phyloP scores from a whole-genome alignment of 2,113 vertebrate genomes.

The Menura novaehollandiae region DNA sequence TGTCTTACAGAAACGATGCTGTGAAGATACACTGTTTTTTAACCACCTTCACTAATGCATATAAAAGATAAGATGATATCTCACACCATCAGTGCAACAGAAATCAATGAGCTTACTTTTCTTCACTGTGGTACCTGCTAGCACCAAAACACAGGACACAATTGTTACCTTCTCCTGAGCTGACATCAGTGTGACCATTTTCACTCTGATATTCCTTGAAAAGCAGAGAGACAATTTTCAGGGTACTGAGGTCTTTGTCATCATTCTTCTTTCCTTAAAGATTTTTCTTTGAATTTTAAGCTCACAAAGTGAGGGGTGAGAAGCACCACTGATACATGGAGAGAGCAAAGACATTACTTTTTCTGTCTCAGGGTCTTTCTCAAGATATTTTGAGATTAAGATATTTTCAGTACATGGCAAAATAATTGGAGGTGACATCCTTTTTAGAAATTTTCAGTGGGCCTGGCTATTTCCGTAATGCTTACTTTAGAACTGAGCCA shows the following conservation, averaged over 20 bases:
- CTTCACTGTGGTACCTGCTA: not conserved
- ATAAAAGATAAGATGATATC: not conserved
- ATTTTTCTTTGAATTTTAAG: not conserved
- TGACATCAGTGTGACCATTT: not conserved
- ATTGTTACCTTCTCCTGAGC: not conserved
- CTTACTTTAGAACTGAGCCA: not conserved
- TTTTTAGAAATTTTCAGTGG: not conserved
- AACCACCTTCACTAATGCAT: not conserved
- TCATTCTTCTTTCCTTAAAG: not conserved
- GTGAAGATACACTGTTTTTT: not conserved
- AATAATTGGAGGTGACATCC: not conserved
- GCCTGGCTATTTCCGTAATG: not conserved
- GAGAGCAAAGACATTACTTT: not conserved
- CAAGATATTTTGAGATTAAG: conserved; percentile 21
- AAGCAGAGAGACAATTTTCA: not conserved
- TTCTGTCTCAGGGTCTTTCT: not conserved
- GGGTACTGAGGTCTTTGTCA: not conserved
- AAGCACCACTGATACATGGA: not conserved
- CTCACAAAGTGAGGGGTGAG: not conserved
- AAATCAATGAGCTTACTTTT: not conserved
- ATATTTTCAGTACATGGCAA: not conserved
- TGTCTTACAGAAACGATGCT: not conserved
- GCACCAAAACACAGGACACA: not conserved
- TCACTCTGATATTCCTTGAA: not conserved
- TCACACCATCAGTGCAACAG: not conserved